Percentiles rank a stretch among this genome's conserved stretches.
Evolutionary conservation across 2,797 vertebrate species (phyloP).

Genomic region (Poeciliopsis turneri): DNA sequence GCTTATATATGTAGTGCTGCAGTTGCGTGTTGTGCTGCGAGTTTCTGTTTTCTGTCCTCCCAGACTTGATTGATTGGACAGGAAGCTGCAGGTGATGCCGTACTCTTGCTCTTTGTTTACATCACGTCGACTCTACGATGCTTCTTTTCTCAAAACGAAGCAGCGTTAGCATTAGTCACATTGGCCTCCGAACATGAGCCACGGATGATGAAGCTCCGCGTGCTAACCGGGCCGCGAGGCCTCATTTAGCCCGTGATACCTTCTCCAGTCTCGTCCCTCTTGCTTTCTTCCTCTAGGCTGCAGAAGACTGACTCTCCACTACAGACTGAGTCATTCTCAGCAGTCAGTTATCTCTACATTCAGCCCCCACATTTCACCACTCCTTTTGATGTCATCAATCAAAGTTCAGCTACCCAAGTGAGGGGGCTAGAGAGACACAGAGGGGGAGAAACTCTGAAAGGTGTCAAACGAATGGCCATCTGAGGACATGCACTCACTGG

Average conservation of each 20-base stretch:
- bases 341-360: slow-evolving; percentile 78
- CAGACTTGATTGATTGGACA: slow-evolving; percentile 66
- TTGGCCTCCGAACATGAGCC: slow-evolving; percentile 62
- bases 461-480: slow-evolving; percentile 69
- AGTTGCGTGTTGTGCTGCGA: slow-evolving; percentile 33
- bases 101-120: slow-evolving; percentile 53
- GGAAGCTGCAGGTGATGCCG: slow-evolving; percentile 50
- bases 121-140: slow-evolving; percentile 50
- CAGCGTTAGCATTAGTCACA: slow-evolving; percentile 52
- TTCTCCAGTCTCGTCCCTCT: slow-evolving; percentile 37
- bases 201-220: slow-evolving; percentile 60
- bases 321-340: slow-evolving; percentile 77
- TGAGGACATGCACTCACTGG: slow-evolving; percentile 55
- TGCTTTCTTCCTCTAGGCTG: slow-evolving; percentile 58
- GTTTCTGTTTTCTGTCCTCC: slow-evolving; percentile 52
- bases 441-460: slow-evolving; percentile 48
- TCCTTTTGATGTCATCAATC: slow-evolving; percentile 78
- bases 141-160: slow-evolving; percentile 65
- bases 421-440: slow-evolving; percentile 29
- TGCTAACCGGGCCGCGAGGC: slow-evolving; percentile 54
- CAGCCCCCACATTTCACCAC: slow-evolving; percentile 74
- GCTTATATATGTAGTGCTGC: slow-evolving; percentile 10
- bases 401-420: slow-evolving; percentile 59
- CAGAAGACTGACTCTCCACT: slow-evolving; percentile 63
- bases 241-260: slow-evolving; percentile 64